Base-by-base conservation (phyloP, 2,113 vertebrate species). In the Sclerurus mexicanus region DNA sequence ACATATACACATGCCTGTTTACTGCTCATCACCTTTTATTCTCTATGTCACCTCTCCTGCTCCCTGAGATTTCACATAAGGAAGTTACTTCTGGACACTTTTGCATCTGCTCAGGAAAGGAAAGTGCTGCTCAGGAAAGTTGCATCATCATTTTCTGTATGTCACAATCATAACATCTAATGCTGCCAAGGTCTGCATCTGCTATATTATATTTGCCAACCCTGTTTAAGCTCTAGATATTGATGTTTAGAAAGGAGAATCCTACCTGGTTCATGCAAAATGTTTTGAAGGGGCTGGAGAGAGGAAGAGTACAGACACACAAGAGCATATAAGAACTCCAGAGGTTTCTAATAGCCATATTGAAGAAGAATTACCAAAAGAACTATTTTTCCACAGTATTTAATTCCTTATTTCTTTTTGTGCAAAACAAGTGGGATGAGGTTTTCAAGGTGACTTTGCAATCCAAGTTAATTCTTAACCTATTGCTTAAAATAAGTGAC, bases 401-500 rank as follows among this genome's bases (percentile, higher is more conserved):
- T 67, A 8, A 50, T 71, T 87, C 9, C 5, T 58, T 72, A 63
- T 46, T 93, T 85, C 12, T 71, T 90, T 81, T 89, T 78, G 8
- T 49, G 44, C 19, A 68, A 82, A 85, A 81, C 60, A 76, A 90
- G 60, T 89, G 94, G 93, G 50, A 86, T 90, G 56, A 96, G 46
- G 12, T 82, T 97, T 95, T 95, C 80, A 94, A 95, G 71, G 89
- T 93, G 60, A 93, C 72, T 97, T 84, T 87, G 55, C 33, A 87
- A 78, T 53, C 35, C 69, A 89, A 96, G 52, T 94, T 89, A 96
- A 96, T 95, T 95, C 91, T 77, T 89, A 93, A 73, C 56, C 46
- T 96, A 44, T 80, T 91, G 55, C 89, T 90, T 92, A 93, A 96
- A 95, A 95, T 95, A 96, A 91, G 62, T 64, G 31, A 89, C 91